A percentile compares a stretch with the other conserved stretches of the same genome.
Conservation (phyloP, 2,113 vertebrate species). For the Serinus canaria region DNA sequence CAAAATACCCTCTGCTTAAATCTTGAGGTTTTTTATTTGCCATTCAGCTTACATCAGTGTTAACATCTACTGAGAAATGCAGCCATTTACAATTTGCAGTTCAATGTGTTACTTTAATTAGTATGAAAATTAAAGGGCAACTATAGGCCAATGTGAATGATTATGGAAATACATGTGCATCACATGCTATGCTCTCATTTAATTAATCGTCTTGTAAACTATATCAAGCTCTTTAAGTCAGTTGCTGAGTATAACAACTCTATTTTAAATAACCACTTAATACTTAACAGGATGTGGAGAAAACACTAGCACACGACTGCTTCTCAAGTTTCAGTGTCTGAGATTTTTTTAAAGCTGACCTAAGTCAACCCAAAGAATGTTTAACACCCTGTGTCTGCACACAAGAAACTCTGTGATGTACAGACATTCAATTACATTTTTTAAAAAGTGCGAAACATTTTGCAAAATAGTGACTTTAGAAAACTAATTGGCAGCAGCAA, state of each 20-base stretch:
- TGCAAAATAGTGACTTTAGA: constrained; percentile 73
- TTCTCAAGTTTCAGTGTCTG: constrained; percentile 79
- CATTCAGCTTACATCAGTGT: constrained; percentile 65
- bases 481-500: constrained; percentile 78
- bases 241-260: constrained; percentile 73
- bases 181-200: constrained; percentile 75
- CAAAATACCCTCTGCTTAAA: constrained; percentile 60
- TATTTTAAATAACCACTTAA: constrained; percentile 78
- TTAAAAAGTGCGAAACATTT: constrained; percentile 75
- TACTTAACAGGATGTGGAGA: constrained; percentile 77
- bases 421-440: constrained; percentile 79
- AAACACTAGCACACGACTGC: constrained; percentile 58
- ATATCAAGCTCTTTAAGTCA: constrained; percentile 73
- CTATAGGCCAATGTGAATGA: constrained; percentile 74
- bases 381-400: constrained; percentile 73
- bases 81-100: constrained; percentile 70
- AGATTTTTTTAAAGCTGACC: constrained; percentile 79
- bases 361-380: constrained; percentile 74
- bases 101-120: constrained; percentile 79
- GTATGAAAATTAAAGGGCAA: constrained; percentile 80
- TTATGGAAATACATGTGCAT: constrained; percentile 80
- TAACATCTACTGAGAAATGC: constrained; percentile 70
- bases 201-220: constrained; percentile 82
- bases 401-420: constrained; percentile 80
- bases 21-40: constrained; percentile 60